Evolutionary conservation across 23 tunicate species (phyloP).

Genomic region (Diplosoma virens): DNA sequence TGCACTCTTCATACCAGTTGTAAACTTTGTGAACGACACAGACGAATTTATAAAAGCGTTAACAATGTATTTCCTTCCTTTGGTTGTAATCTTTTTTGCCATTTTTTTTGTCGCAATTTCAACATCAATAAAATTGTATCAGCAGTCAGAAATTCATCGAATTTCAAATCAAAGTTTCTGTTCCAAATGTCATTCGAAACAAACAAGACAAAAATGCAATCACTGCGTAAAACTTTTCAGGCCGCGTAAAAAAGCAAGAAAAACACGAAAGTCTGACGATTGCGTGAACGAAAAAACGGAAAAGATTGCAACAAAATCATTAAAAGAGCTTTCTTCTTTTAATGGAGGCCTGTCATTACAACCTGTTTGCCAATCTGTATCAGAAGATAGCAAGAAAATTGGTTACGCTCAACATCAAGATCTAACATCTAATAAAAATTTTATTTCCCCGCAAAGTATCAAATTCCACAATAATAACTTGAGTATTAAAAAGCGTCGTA

Average conservation of each 20-base stretch:
- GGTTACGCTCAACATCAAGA: not conserved
- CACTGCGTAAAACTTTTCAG: not conserved
- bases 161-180: not conserved
- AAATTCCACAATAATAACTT: no score
- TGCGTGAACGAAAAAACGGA: not conserved
- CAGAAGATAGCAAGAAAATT: not conserved
- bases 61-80: constrained; percentile 5
- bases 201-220: not conserved
- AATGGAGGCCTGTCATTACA: no score
- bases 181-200: not conserved
- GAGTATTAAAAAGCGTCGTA: no score
- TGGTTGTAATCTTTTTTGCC: constrained; percentile 23
- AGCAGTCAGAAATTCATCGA: not conserved
- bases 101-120: not conserved
- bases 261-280: not conserved
- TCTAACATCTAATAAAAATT: no score
- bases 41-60: not conserved
- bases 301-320: not conserved
- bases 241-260: not conserved
- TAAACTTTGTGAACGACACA: not conserved
- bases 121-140: constrained; percentile 12
- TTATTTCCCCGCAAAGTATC: no score
- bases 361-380: no score
- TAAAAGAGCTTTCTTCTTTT: no score
- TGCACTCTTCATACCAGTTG: constrained; percentile 36